These are phyloP conservation scores for Lepidonotus clava DNA, from an alignment of 2,888 invertebrate genomes.

Conservation along the genomic window DNA sequence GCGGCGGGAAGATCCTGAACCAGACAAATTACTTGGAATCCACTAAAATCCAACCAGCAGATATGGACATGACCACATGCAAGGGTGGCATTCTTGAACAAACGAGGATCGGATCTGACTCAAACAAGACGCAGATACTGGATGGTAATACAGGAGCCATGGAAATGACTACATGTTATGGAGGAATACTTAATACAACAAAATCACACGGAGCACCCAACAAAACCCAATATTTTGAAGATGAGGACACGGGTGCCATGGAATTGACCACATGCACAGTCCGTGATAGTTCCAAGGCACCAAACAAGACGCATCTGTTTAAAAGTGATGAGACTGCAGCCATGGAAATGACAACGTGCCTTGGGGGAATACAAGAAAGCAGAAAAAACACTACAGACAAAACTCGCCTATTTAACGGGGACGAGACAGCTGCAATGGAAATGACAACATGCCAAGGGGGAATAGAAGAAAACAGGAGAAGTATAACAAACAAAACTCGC, in stretches of 20 bases:
- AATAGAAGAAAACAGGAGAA: no score
- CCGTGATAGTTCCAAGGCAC: no score
- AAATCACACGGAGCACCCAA: background rate
- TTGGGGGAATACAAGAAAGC: no score
- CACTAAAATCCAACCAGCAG: background rate
- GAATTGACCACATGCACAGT: background rate
- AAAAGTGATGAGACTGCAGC: background rate
- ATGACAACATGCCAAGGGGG: no score
- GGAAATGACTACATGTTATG: conserved; percentile 6
- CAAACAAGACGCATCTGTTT: background rate
- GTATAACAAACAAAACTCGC: no score
- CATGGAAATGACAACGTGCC: conserved; percentile 29
- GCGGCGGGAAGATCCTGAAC: background rate
- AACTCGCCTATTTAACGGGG: no score
- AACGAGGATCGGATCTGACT: no score
- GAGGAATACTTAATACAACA: conserved; percentile 1
- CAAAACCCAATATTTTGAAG: background rate
- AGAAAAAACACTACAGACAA: no score
- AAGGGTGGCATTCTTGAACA: background rate
- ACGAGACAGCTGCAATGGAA: no score
- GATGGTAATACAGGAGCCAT: background rate
- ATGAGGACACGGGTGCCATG: background rate
- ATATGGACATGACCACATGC: background rate
- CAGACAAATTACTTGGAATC: no score
- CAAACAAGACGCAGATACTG: no score